Percentiles rank a stretch among this genome's conserved stretches.
phyloP scores from a whole-genome alignment of 2,113 vertebrate genomes.

The Leucosticte australis region DNA sequence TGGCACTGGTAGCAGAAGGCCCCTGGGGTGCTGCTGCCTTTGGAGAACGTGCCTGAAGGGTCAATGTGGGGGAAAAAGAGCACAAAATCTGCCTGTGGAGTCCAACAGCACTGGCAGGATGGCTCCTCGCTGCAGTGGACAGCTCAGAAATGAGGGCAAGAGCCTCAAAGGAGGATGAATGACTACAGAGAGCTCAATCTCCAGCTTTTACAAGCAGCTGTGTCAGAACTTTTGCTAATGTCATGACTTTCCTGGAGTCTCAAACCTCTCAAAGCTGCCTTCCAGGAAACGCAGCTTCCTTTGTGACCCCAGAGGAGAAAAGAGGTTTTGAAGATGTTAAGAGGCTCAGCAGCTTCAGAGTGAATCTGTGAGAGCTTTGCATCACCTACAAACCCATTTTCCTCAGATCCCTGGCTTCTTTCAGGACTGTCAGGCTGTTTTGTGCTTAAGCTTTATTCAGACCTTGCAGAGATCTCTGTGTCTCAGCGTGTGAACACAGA shows the following conservation, averaged over 20 bases:
- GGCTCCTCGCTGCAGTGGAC: not conserved
- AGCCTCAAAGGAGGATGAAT: not conserved
- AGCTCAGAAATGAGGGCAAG: not conserved
- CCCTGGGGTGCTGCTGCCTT: not conserved
- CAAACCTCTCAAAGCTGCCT: not conserved
- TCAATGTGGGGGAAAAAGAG: not conserved
- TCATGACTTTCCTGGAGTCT: not conserved
- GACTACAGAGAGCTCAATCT: not conserved
- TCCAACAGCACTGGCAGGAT: not conserved
- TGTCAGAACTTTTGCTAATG: slow-evolving; percentile 5
- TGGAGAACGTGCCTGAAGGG: not conserved
- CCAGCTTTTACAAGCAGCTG: not conserved
- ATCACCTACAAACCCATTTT: slow-evolving; percentile 56
- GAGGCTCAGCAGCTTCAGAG: slow-evolving; percentile 11
- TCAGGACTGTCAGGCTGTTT: slow-evolving; percentile 9
- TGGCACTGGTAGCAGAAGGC: not conserved
- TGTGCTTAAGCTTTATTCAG: slow-evolving; percentile 17
- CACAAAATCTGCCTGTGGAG: not conserved
- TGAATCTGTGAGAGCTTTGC: not conserved
- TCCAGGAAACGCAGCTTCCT: not conserved
- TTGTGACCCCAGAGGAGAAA: slow-evolving; percentile 5
- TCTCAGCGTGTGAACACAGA: not conserved
- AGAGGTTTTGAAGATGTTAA: slow-evolving; percentile 18
- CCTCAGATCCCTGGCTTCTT: slow-evolving; percentile 19
- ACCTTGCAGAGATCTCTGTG: not conserved